A percentile compares a stretch with the other conserved stretches of the same genome.
Evolutionary conservation across 2,797 vertebrate species (phyloP).

Genomic region (Menidia menidia): DNA sequence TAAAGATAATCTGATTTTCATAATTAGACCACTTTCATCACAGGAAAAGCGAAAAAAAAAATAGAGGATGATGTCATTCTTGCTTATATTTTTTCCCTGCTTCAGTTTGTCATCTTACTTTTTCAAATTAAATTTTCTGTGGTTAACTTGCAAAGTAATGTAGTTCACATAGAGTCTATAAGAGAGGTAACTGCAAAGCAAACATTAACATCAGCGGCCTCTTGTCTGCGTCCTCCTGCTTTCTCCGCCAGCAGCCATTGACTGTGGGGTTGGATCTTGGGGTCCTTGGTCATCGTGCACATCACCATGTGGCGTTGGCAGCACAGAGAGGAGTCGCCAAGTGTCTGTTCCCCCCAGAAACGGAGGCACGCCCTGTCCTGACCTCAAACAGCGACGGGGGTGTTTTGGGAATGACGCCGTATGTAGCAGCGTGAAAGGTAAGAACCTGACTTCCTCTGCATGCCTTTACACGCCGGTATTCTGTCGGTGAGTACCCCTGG

Average conservation of each 20-base stretch:
- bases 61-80: too few relatives aligned
- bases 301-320: constrained; percentile 85
- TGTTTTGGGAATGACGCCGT: constrained; percentile 85
- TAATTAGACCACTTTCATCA: too few relatives aligned
- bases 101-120: too few relatives aligned
- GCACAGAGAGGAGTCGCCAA: constrained; percentile 85
- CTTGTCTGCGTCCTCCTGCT: constrained; percentile 46
- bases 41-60: too few relatives aligned
- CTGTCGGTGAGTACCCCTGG: neutral
- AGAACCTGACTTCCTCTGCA: constrained; percentile 8
- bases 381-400: constrained; percentile 89
- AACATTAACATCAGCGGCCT: neutral
- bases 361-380: constrained; percentile 86
- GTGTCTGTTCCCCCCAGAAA: constrained; percentile 86
- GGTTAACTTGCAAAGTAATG: too few relatives aligned
- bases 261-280: constrained; percentile 88
- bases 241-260: constrained; percentile 79
- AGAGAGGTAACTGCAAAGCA: neutral
- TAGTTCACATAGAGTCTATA: neutral
- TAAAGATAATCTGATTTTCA: neutral
- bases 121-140: too few relatives aligned
- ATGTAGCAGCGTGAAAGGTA: constrained; percentile 85
- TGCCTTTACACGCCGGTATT: neutral
- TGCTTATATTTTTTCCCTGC: too few relatives aligned
- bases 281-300: constrained; percentile 88